Evolutionary conservation across 1,140 invertebrate genomes (phyloP).

Genomic region (Brachionus angularis): DNA sequence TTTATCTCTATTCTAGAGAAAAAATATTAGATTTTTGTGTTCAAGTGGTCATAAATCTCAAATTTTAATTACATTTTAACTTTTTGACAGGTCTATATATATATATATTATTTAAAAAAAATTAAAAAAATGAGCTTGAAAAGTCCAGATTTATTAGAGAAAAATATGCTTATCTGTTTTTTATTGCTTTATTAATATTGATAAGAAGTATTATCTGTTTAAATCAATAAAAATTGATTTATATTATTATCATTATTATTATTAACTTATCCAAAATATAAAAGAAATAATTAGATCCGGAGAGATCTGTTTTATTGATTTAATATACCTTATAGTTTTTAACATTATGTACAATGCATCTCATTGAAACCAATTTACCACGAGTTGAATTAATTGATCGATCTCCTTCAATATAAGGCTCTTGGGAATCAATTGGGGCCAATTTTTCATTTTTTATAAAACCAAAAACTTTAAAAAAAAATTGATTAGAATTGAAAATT

Average conservation of each 20-base stretch:
- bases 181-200: no score
- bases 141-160: no score
- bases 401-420: conserved; percentile 6
- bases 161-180: no score
- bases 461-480: no score
- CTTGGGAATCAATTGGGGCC: not conserved
- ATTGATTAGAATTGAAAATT: no score
- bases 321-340: conserved; percentile 24
- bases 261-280: no score
- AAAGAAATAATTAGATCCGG: not conserved
- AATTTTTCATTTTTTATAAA: no score
- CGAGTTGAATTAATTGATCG: conserved; percentile 17
- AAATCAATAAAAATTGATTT: not conserved
- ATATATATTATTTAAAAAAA: no score
- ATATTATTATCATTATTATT: not conserved
- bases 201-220: conserved; percentile 17
- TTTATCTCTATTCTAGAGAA: no score
- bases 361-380: conserved; percentile 9
- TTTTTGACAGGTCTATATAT: no score
- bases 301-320: no score
- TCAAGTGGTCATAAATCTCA: conserved; percentile 39
- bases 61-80: conserved; percentile 25
- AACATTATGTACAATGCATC: conserved; percentile 17
- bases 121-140: no score
- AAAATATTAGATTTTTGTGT: not conserved